Evolutionary conservation across 2,888 invertebrate species (phyloP).

Genomic region (Lasioglossum morio): DNA sequence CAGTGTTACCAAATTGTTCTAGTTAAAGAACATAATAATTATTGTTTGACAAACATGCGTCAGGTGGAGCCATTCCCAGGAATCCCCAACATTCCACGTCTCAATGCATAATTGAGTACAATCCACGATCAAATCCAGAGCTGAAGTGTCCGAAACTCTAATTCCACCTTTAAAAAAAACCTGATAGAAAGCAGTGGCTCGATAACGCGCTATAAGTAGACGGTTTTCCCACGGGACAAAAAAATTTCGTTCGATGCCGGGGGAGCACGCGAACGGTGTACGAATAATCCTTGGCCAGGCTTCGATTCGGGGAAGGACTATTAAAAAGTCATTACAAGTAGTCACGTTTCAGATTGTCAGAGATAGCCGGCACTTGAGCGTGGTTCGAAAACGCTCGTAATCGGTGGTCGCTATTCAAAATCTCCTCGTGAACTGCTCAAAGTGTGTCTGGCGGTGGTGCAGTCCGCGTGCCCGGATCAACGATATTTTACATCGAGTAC

Average conservation of each 20-base stretch:
- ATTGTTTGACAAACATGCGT: neutral
- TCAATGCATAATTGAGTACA: neutral
- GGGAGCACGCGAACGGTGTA: neutral
- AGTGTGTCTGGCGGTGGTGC: slow-evolving; percentile 59
- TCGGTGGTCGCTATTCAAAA: slow-evolving; percentile 44
- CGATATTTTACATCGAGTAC: slow-evolving; percentile 77
- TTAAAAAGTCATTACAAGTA: slow-evolving; percentile 31
- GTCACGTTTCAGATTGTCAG: slow-evolving; percentile 35
- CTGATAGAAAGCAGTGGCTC: neutral
- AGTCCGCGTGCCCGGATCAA: slow-evolving; percentile 62
- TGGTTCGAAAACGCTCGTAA: slow-evolving; percentile 48
- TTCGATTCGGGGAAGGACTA: neutral
- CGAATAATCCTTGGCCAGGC: neutral
- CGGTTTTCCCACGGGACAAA: neutral
- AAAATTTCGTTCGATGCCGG: neutral
- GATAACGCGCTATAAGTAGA: neutral
- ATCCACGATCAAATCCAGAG: neutral
- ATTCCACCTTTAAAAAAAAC: neutral
- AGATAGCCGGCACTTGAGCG: slow-evolving; percentile 33
- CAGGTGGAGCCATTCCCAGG: neutral
- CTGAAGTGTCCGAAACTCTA: neutral
- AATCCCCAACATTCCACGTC: neutral
- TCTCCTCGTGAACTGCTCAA: slow-evolving; percentile 40
- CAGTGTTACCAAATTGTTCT: neutral
- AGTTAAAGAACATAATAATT: neutral